Conservation (phyloP, 1,140 invertebrate species). For the Caenorhabditis tropicalis region DNA sequence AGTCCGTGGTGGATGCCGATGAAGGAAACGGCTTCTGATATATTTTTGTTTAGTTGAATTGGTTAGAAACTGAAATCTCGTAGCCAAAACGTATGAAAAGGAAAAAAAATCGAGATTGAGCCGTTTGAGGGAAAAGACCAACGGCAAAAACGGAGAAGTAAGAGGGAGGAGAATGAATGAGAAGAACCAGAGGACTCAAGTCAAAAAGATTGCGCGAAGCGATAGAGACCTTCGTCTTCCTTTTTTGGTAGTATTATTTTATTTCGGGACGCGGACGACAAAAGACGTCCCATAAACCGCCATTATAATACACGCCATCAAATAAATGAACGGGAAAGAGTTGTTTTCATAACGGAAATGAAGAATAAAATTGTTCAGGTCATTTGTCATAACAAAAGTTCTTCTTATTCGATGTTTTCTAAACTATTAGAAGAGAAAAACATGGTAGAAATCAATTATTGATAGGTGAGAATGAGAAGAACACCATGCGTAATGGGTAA, state of each 20-base stretch:
- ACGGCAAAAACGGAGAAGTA: not conserved
- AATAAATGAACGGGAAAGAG: not conserved
- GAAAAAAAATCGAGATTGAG: no score
- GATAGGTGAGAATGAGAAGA: slow-evolving; percentile 9
- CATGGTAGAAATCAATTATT: not conserved
- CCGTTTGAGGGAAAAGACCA: no score
- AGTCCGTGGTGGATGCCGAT: not conserved
- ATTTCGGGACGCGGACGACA: not conserved
- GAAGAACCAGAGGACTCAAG: slow-evolving; percentile 23
- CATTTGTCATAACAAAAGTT: no score
- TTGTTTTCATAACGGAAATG: not conserved
- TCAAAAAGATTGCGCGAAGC: slow-evolving; percentile 41
- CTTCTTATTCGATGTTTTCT: no score
- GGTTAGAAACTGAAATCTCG: not conserved
- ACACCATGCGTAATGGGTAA: slow-evolving; percentile 31
- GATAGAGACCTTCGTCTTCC: slow-evolving; percentile 8
- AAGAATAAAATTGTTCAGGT: no score
- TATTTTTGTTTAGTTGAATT: not conserved
- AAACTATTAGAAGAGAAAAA: no score
- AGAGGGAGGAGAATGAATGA: not conserved
- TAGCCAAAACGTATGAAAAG: no score
- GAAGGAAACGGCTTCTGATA: not conserved
- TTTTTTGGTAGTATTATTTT: slow-evolving; percentile 6
- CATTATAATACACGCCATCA: not conserved
- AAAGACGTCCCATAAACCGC: slow-evolving; percentile 8